Evolutionary conservation across 1,140 invertebrate species (phyloP).

Genomic region (Papilio glaucus): DNA sequence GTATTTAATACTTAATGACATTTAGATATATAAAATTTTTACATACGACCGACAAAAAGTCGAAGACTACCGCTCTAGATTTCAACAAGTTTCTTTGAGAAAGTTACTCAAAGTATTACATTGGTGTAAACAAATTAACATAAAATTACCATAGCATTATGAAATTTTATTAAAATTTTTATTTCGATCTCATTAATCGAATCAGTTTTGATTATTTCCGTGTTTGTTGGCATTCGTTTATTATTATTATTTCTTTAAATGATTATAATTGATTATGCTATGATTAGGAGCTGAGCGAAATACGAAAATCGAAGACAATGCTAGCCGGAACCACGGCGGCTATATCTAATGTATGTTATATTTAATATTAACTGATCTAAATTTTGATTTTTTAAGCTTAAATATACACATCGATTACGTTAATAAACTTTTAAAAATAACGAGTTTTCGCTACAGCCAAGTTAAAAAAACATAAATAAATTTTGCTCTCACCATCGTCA

Average conservation of each 20-base stretch:
- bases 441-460: slow-evolving; percentile 36
- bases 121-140: slow-evolving; percentile 27
- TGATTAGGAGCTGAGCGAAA: slow-evolving; percentile 39
- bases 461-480: neutral
- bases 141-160: slow-evolving; percentile 36
- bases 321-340: slow-evolving; percentile 38
- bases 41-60: neutral
- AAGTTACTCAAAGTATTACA: slow-evolving; percentile 2
- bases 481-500: slow-evolving; percentile 34
- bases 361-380: slow-evolving; percentile 39
- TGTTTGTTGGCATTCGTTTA: slow-evolving; percentile 17
- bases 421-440: slow-evolving; percentile 16
- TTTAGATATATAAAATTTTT: neutral
- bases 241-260: slow-evolving; percentile 33
- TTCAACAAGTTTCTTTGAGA: slow-evolving; percentile 19
- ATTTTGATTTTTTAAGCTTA: slow-evolving; percentile 40
- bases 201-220: slow-evolving; percentile 29
- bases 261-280: slow-evolving; percentile 38
- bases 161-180: slow-evolving; percentile 33
- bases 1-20: neutral
- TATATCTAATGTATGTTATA: slow-evolving; percentile 39
- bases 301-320: slow-evolving; percentile 40
- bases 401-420: slow-evolving; percentile 33
- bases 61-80: neutral
- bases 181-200: slow-evolving; percentile 19